These are phyloP conservation scores for Yponomeuta cagnagella DNA, from an alignment of 2,888 invertebrate species.

Conservation along the genomic window DNA sequence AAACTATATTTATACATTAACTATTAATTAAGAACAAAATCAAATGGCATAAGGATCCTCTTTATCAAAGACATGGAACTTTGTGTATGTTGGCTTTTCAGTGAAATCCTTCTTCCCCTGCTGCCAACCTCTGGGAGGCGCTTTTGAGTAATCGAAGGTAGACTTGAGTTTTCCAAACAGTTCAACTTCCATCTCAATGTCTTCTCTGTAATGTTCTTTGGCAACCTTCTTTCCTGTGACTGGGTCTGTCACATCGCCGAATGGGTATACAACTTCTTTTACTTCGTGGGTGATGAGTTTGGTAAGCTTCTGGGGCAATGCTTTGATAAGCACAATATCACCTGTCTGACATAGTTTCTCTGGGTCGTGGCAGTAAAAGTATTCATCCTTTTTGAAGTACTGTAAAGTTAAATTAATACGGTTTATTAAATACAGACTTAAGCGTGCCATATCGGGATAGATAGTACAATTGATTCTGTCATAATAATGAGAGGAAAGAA, in stretches of 20 bases:
- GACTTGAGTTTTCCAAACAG: constrained; percentile 81
- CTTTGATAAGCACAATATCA: constrained; percentile 87
- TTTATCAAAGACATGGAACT: constrained; percentile 86
- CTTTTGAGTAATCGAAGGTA: constrained; percentile 84
- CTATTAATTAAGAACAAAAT: constrained; percentile 21
- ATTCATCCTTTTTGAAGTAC: constrained; percentile 86
- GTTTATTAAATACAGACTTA: background rate
- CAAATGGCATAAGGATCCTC: constrained; percentile 84
- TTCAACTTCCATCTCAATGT: constrained; percentile 79
- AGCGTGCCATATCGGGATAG: too few relatives aligned
- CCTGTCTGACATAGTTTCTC: constrained; percentile 85
- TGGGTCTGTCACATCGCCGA: constrained; percentile 92
- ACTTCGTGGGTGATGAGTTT: constrained; percentile 87
- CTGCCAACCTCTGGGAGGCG: constrained; percentile 86
- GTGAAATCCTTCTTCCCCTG: constrained; percentile 89
- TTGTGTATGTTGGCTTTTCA: constrained; percentile 83
- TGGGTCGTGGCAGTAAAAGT: constrained; percentile 87
- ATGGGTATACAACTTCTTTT: constrained; percentile 85
- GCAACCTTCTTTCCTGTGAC: constrained; percentile 87
- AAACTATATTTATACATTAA: constrained; percentile 6
- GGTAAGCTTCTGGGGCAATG: constrained; percentile 82
- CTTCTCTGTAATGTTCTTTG: constrained; percentile 83
- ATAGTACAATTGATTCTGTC: background rate
- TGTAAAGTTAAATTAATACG: constrained; percentile 51
- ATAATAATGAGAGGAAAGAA: background rate